A percentile compares a stretch with the other conserved stretches of the same genome.
phyloP scores from a whole-genome alignment of 2,888 invertebrate genomes.

The Suillia variegata region DNA sequence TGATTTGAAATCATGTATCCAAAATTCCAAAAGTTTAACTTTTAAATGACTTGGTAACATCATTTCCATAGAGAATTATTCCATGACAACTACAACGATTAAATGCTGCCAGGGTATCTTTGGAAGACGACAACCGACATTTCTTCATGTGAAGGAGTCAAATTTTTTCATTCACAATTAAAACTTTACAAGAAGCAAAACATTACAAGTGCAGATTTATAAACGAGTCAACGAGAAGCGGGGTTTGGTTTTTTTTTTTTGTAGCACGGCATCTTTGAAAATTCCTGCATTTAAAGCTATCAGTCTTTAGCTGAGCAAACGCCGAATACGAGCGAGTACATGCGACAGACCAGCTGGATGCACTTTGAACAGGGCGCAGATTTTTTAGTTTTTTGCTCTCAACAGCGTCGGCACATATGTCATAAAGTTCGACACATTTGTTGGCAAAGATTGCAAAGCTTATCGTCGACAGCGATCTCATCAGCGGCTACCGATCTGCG shows the following conservation, averaged over 20 bases:
- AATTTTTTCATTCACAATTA: background rate
- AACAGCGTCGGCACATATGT: conserved; percentile 25
- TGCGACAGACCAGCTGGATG: conserved; percentile 15
- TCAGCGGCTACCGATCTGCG: conserved; percentile 19
- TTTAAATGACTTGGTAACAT: too few species aligned
- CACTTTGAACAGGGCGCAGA: background rate
- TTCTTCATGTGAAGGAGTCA: too few species aligned
- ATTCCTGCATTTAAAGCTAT: conserved; percentile 24
- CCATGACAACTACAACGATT: too few species aligned
- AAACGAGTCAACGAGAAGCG: background rate
- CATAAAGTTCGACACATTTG: conserved; percentile 54
- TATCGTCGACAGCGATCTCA: conserved; percentile 8
- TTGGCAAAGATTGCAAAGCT: background rate
- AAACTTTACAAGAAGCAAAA: background rate
- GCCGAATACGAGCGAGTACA: too few species aligned
- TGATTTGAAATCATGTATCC: too few species aligned
- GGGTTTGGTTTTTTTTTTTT: too few species aligned
- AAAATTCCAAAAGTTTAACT: too few species aligned
- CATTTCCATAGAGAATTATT: too few species aligned
- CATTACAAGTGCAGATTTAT: background rate
- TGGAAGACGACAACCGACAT: too few species aligned
- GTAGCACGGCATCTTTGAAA: conserved; percentile 18
- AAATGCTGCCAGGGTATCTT: too few species aligned
- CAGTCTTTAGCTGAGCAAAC: too few species aligned
- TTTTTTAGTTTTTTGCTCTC: background rate